These are phyloP conservation scores for Anticlea derivata DNA, from an alignment of 2,888 invertebrate species.

Conservation along the genomic window DNA sequence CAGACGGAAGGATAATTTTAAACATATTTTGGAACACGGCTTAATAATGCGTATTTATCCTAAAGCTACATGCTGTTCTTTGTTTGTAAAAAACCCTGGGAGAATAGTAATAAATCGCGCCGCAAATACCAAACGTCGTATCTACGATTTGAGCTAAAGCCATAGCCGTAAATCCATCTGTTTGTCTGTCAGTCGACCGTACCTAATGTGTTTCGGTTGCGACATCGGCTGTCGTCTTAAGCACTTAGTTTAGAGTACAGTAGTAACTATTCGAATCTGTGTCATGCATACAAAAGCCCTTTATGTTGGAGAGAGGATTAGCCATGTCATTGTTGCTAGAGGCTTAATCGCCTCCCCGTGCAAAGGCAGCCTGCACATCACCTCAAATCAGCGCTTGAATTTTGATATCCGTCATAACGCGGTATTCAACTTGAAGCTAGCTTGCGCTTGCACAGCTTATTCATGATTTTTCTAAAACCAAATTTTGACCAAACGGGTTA, in stretches of 20 bases:
- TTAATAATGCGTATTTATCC: no score
- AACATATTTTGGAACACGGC: no score
- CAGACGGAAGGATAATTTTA: no score
- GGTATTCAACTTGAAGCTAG: no score
- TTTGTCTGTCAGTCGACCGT: slow-evolving; percentile 51
- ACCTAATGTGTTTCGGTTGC: slow-evolving; percentile 46
- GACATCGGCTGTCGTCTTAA: slow-evolving; percentile 39
- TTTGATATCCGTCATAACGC: no score
- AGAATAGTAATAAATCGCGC: slow-evolving; percentile 16
- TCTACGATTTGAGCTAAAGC: slow-evolving; percentile 32
- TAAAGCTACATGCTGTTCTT: background rate
- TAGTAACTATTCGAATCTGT: slow-evolving; percentile 21
- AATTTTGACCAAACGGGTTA: no score
- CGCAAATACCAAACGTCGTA: slow-evolving; percentile 25
- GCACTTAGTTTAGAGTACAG: slow-evolving; percentile 30
- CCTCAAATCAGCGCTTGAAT: no score
- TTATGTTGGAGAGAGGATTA: slow-evolving; percentile 6
- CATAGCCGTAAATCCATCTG: slow-evolving; percentile 57
- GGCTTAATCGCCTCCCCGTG: background rate
- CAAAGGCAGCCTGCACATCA: no score
- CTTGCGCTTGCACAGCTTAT: no score
- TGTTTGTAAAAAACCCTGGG: background rate
- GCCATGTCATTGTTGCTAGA: slow-evolving; percentile 1
- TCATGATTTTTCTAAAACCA: no score
- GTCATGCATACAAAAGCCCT: slow-evolving; percentile 21